phyloP scores from a whole-genome alignment of 2,797 vertebrate genomes.

The Sebastes kiyomatsui region DNA sequence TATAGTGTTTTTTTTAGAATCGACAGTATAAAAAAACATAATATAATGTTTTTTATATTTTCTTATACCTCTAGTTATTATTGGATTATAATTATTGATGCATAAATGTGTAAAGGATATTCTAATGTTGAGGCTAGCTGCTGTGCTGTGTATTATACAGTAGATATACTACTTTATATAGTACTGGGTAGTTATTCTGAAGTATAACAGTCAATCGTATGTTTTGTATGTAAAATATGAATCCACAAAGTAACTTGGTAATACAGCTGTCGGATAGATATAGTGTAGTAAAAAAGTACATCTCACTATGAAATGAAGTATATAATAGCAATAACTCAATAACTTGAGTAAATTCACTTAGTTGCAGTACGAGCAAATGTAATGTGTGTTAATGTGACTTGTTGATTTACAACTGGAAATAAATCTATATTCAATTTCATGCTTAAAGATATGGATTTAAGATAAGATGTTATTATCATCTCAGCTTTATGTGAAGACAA shows the following conservation, averaged over 20 bases:
- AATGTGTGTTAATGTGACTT: neutral
- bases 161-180: neutral
- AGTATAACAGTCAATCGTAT: neutral
- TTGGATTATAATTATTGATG: neutral
- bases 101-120: neutral
- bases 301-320: neutral
- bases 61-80: too few species aligned
- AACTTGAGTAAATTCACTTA: neutral
- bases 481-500: neutral
- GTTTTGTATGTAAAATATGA: neutral
- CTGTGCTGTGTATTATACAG: neutral
- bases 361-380: neutral
- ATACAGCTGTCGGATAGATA: neutral
- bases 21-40: too few species aligned
- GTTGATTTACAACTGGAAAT: neutral
- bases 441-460: neutral
- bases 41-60: too few species aligned
- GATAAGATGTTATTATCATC: neutral
- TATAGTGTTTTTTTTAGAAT: too few species aligned
- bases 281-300: neutral
- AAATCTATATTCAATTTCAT: neutral
- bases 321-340: neutral
- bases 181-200: neutral
- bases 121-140: neutral
- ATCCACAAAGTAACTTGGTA: neutral